phyloP scores from a whole-genome alignment of 2,113 vertebrate species.

The Myotis brandtii region DNA sequence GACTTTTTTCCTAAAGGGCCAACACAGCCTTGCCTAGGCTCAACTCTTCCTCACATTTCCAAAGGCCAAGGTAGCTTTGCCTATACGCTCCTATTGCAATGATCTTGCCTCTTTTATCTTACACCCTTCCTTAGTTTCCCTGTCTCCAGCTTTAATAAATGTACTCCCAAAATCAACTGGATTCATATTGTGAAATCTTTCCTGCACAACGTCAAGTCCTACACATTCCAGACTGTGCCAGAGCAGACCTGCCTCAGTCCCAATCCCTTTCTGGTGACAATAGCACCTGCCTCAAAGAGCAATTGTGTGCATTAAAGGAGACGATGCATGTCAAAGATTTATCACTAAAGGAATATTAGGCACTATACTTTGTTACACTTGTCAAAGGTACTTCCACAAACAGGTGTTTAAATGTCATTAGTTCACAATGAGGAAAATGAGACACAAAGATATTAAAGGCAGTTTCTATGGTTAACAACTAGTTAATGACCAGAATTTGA shows the following conservation, averaged over 20 bases:
- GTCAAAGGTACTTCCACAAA: neutral
- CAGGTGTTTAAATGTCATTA: neutral
- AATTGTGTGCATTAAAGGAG: neutral
- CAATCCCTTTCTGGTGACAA: neutral
- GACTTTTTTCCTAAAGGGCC: neutral
- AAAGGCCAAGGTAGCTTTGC: neutral
- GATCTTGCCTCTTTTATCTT: neutral
- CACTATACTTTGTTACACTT: neutral
- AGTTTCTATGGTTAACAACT: neutral
- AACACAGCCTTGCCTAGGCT: neutral
- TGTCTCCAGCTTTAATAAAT: neutral
- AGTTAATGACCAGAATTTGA: neutral
- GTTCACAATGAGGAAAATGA: neutral
- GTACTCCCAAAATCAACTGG: neutral
- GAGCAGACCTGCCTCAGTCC: neutral
- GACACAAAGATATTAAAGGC: neutral
- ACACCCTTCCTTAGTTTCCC: neutral
- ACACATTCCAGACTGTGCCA: neutral
- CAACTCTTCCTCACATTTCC: neutral
- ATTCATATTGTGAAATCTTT: neutral
- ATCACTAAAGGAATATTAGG: neutral
- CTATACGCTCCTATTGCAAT: neutral
- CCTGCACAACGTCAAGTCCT: neutral
- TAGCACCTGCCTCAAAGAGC: neutral
- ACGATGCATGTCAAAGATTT: rapidly evolving